Conservation (phyloP, 2,113 vertebrate genomes). For the Baryphthengus martii region DNA sequence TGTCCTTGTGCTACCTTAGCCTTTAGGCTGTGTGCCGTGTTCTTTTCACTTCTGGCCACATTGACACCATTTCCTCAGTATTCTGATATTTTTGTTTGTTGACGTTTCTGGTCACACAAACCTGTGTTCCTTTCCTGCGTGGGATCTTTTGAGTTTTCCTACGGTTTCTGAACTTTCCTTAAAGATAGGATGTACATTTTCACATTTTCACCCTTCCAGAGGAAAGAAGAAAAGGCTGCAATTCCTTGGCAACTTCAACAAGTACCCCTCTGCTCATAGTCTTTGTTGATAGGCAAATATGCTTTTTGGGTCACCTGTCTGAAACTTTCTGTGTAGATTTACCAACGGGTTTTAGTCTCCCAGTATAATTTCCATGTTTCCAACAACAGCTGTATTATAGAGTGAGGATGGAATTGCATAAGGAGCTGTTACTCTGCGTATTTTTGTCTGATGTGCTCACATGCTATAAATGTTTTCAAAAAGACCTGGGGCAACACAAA, state of each 20-base stretch:
- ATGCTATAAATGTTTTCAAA: not conserved
- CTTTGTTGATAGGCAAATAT: not conserved
- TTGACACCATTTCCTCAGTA: not conserved
- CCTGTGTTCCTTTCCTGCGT: not conserved
- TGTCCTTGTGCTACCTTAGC: rapidly evolving
- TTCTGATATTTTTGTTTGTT: not conserved
- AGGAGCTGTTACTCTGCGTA: not conserved
- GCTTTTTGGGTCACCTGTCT: not conserved
- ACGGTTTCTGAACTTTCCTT: not conserved
- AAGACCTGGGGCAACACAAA: not conserved
- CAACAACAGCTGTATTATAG: not conserved
- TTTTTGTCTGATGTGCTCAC: not conserved
- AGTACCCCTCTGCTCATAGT: not conserved
- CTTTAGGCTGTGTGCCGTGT: not conserved
- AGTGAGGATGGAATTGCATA: not conserved
- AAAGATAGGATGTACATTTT: not conserved
- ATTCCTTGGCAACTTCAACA: not conserved
- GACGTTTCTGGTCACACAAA: not conserved
- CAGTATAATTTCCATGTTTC: not conserved
- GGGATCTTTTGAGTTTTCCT: not conserved
- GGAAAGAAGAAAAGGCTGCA: not conserved
- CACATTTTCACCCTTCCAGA: not conserved
- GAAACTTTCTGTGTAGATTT: not conserved
- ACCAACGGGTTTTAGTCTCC: not conserved
- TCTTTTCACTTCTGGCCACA: not conserved